Base-by-base conservation (phyloP, 2,888 invertebrate species). In the Zhuqinia jingwanae region DNA sequence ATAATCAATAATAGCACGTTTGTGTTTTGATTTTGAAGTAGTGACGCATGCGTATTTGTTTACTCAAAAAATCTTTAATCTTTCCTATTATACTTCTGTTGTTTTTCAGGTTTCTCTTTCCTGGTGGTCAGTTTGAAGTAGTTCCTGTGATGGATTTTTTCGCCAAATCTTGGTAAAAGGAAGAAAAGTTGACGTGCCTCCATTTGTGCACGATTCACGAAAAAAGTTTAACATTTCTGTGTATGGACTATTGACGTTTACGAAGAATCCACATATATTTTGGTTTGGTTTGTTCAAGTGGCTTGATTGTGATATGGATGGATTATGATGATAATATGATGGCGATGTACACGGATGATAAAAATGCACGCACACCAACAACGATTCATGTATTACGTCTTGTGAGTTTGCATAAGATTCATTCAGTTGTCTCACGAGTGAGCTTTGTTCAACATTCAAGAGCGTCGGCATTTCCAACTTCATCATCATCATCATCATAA, bases 371-470 rank as follows among this genome's bases (percentile, higher is more conserved):
- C 53, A 50, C 27, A 30, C 53, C 53, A 50, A 53, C 15, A n/a
- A 47, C 5, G 27, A 30, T 30, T 50, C 53, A 1, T 75, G 10
- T 47, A 78, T 78, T 78, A 60, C 45, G 63, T 22, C 42, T 27
- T n/a, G 78, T 47, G 78, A 45, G 45, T 10, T 45, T 25, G 25
- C 17, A 36, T n/a, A 27, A 30, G 30, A 45, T 27, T 63, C 45
- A 42, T 63, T 78, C 78, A 78, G 78, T 78, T 78, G 63, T 27
- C 78, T 78, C 50, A 47, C 5, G 63, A 63, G 17, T 78, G 78
- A 45, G 78, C 78, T 78, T 78, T 78, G 78, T 78, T 78, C 78
- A 78, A 78, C 78, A 78, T 47, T 30, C 75, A 53, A 27, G 17
- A 53, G 53, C 17, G 27, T 75, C 25, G 8, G 75, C 53, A 30